Percentiles rank a stretch among this genome's conserved stretches.
Evolutionary conservation across 2,888 invertebrate genomes (phyloP).

Genomic region (Cybosia mesomella): DNA sequence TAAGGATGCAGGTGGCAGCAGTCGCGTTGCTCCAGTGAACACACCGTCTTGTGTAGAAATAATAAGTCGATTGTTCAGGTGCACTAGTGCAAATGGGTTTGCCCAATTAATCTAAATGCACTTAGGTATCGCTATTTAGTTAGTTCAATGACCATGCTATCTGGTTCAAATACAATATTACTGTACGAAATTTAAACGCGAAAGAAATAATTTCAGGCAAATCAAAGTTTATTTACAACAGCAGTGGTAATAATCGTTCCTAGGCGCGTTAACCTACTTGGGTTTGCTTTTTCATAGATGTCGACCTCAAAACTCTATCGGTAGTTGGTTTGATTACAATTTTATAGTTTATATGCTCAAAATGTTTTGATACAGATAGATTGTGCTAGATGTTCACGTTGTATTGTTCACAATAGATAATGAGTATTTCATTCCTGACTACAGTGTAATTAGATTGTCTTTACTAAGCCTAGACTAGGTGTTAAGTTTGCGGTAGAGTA

Average conservation of each 20-base stretch:
- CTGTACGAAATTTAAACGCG: slow-evolving; percentile 9
- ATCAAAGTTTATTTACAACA: slow-evolving; percentile 34
- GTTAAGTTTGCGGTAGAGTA: neutral
- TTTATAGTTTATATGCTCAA: slow-evolving; percentile 13
- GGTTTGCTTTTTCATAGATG: slow-evolving; percentile 42
- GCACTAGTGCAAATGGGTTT: neutral
- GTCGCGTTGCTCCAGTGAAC: slow-evolving; percentile 24
- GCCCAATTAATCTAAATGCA: slow-evolving; percentile 18
- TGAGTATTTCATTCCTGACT: neutral
- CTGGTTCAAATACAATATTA: slow-evolving; percentile 8
- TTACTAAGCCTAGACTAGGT: neutral
- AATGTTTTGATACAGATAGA: neutral
- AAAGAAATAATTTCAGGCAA: slow-evolving; percentile 26
- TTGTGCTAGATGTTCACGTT: neutral
- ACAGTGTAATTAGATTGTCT: neutral
- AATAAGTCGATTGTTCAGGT: slow-evolving; percentile 24
- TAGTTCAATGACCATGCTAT: neutral
- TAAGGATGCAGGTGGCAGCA: slow-evolving; percentile 29
- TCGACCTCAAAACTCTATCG: slow-evolving; percentile 41
- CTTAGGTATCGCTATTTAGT: neutral
- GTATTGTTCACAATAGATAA: neutral
- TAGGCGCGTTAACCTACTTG: slow-evolving; percentile 48
- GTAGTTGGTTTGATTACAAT: slow-evolving; percentile 22
- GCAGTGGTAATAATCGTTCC: slow-evolving; percentile 34
- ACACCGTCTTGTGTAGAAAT: slow-evolving; percentile 19